phyloP scores from a whole-genome alignment of 1,140 invertebrate genomes.

The Lasioglossum albipes region DNA sequence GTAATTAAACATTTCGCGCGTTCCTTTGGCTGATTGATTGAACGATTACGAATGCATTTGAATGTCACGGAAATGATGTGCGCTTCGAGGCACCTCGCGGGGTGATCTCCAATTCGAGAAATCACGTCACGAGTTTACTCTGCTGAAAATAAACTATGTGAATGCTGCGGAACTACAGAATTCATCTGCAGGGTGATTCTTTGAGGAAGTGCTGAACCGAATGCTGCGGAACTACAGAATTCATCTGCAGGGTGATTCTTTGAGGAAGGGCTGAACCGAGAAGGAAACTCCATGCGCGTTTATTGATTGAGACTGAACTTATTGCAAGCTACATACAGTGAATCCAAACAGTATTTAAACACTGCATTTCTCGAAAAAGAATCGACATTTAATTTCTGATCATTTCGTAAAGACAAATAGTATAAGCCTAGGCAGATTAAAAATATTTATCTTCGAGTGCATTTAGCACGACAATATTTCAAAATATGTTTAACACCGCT shows the following conservation, averaged over 20 bases:
- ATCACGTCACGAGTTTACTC: conserved; percentile 1
- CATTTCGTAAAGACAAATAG: too few species aligned
- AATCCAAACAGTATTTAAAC: too few species aligned
- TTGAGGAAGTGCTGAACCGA: not conserved
- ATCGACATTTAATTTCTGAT: too few species aligned
- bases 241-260: not conserved
- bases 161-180: not conserved
- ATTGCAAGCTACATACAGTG: not conserved
- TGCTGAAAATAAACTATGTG: not conserved
- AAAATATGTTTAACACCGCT: too few species aligned
- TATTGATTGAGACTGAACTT: not conserved
- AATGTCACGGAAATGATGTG: not conserved
- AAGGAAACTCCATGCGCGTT: not conserved
- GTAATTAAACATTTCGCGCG: not conserved
- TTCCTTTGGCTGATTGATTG: not conserved
- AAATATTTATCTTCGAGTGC: too few species aligned
- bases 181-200: not conserved
- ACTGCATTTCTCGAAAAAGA: too few species aligned
- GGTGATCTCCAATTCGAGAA: not conserved
- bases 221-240: not conserved
- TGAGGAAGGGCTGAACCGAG: not conserved
- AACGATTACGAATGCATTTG: not conserved
- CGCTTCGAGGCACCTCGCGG: not conserved
- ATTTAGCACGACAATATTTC: too few species aligned
- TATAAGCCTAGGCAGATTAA: too few species aligned